Base-by-base conservation (phyloP, 2,888 invertebrate species). In the Morpho deidamia region DNA sequence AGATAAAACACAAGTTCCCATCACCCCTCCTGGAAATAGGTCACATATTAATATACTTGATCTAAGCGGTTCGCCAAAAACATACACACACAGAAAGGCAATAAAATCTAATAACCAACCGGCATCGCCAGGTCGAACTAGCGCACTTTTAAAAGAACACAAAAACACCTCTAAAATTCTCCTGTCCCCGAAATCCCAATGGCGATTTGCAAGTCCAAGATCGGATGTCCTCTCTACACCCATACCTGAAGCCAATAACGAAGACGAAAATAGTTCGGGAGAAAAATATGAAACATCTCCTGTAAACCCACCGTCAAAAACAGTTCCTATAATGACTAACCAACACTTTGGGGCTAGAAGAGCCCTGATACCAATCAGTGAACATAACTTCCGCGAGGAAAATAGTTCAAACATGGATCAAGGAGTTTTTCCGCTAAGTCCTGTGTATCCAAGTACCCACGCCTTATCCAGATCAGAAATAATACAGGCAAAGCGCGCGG, bases 171-270 rank as follows among this genome's bases (percentile, higher is more conserved):
- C 91, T 1, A 91, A 90, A 78, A 95, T 95, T 72, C 83, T 94
- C 47, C 80, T 94, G 39, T 93, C 94, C 51, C 94, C 94, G 0
- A 91, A 93, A 60, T 93, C 94, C 0, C 92, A 92, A 58, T 94
- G 94, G 94, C 86, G 94, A 61, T 94, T 94, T 68, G 91, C 93
- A 38, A 94, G 93, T 63, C 94, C 94, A 1, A 90, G 96, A 67
- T 95, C 95, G 14, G 95, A 96, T 70, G 95, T 96, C 50, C 92
- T 97, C 71, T 95, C 96, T 41, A 94, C 95, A 44, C 95, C 96
- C 54, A 97, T 97, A 76, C 94, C 94, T 40, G 96, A 97, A 89
- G 96, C 94, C 64, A 91, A 92, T 68, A 93, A 94, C 69, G 95
- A 95, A 71, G 96, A 96, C 70, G 95, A 95, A 64, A 93, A 91